Base-by-base conservation (phyloP, 1,140 invertebrate species). In the Zaprionus kolodkinae region DNA sequence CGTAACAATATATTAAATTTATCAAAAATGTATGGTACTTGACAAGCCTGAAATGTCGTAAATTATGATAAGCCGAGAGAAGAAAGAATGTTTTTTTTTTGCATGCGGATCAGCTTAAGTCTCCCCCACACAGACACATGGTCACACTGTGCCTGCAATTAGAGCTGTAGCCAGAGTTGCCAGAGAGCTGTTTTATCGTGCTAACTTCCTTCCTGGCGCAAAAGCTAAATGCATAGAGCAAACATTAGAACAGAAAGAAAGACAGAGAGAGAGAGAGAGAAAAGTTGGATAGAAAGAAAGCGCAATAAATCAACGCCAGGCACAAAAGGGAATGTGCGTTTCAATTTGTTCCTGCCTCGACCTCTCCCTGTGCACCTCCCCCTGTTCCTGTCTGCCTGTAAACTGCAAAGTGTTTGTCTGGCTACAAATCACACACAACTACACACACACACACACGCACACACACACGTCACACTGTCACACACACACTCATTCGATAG, bases 231-330 rank as follows among this genome's bases (percentile, higher is more conserved):
- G 76, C 48, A 70, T 33, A 48, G 59, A 36, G 65, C 54, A 83
- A 79, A 76, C 72, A 82, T 72, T 63, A 79, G 75, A 68, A 54
- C 27, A 45, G 25, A 71, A 56, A 60, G 43, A 36, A 12, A 36
- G 12, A 38, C 21, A 30, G 61, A 5, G 27, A 3, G 27, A 30
- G 27, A 30, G 27, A 21, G 21, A 21, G 21, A 21, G 21, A 21
- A 21, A 21, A 21, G 21, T 21, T 21, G 21, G 21, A 21, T 21
- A 21, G 21, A 30, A 76, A 77, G 67, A 68, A 71, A 85, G 52
- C 56, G 54, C 62, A 68, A 85, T 85, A 85, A 85, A 85, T 85
- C 82, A 85, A 52, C 70, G 33, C 48, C 56, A 50, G 71, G 68
- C 50, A 74, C 52, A 71, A 65, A 40, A 57, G 60, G 30, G 57